These are phyloP conservation scores for Neolamprologus devosi DNA, from an alignment of 2,113 vertebrate genomes.

Conservation along the genomic window DNA sequence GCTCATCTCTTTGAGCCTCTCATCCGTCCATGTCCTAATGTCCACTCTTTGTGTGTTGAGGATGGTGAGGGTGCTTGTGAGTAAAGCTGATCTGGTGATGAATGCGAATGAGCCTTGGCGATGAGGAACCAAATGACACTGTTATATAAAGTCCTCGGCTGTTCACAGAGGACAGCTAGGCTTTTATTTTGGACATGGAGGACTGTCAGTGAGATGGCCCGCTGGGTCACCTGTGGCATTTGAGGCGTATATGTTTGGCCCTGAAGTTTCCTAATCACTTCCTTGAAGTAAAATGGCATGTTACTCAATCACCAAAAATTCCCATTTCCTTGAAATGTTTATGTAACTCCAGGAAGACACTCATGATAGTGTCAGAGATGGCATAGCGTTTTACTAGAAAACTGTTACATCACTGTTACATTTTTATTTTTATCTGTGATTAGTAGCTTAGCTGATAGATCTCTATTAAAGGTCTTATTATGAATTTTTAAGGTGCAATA, in stretches of 20 bases:
- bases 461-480: not conserved
- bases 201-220: not conserved
- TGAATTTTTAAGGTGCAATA: not conserved
- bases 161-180: slow-evolving; percentile 35
- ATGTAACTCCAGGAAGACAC: not conserved
- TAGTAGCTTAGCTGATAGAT: not conserved
- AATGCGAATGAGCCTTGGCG: slow-evolving; percentile 51
- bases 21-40: not conserved
- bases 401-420: not conserved
- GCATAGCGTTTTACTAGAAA: not conserved
- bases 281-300: not conserved
- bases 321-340: not conserved
- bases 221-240: not conserved
- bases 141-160: slow-evolving; percentile 39
- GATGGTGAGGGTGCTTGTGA: slow-evolving; percentile 8
- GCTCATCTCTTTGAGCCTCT: not conserved
- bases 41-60: not conserved
- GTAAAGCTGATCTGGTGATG: slow-evolving; percentile 23
- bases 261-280: not conserved
- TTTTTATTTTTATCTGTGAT: not conserved
- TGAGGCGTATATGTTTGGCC: not conserved
- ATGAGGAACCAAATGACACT: slow-evolving; percentile 47
- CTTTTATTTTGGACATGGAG: slow-evolving; percentile 26
- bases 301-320: not conserved
- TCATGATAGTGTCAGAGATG: not conserved